Conservation (phyloP, 2,797 vertebrate species). For the Rousettus madagascariensis region DNA sequence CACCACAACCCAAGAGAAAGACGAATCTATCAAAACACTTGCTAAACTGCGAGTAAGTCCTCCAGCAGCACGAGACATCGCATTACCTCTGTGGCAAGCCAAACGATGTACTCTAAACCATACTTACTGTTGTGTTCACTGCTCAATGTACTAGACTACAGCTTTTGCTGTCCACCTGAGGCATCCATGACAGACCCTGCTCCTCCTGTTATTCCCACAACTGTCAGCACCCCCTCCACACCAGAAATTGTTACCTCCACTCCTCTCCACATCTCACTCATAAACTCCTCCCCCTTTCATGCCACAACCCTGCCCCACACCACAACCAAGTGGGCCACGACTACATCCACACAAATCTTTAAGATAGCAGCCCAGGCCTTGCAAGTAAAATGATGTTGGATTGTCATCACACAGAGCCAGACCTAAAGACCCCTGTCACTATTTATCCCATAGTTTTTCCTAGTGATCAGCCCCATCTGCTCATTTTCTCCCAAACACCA, state of each 20-base stretch:
- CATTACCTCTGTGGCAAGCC: background rate
- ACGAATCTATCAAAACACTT: background rate
- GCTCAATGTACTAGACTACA: background rate
- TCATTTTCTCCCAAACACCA: background rate
- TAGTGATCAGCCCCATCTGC: background rate
- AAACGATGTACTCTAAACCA: background rate
- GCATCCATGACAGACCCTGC: background rate
- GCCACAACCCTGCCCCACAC: background rate
- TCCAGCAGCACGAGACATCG: background rate
- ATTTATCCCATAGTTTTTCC: background rate
- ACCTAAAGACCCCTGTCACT: background rate
- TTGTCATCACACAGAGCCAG: background rate
- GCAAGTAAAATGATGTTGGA: background rate
- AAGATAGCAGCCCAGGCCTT: background rate
- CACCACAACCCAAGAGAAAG: background rate
- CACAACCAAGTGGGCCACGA: background rate
- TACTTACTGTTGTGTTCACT: background rate
- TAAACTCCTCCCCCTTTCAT: background rate
- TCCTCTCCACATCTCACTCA: background rate
- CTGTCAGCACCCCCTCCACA: background rate
- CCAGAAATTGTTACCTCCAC: background rate
- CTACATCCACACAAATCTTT: background rate
- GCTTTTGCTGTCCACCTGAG: background rate
- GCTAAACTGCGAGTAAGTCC: background rate
- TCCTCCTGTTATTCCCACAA: background rate